Base-by-base conservation (phyloP, 2,888 invertebrate genomes). In the Nephrocerus scutellatus region DNA sequence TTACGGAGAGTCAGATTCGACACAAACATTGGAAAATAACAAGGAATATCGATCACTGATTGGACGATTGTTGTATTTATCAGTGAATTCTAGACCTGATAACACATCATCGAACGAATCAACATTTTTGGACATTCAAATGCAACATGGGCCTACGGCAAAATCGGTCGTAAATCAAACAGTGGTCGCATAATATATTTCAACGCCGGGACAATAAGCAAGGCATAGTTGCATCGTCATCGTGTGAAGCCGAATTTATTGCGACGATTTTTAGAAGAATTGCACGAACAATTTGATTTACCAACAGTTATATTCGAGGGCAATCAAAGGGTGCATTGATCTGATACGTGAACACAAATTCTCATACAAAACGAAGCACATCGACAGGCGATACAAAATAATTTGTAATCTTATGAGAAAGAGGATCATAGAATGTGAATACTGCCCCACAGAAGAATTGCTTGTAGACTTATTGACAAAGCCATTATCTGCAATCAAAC, bases 61-160 rank as follows among this genome's bases (percentile, higher is more conserved):
- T 29, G 50, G 53, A 20, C 7, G 30, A 16, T 31, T 53, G 6
- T 22, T 52, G 5, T 53, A 52, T n/a, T n/a, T n/a, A n/a, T n/a
- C n/a, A n/a, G n/a, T 46, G 6, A 51, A 51, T 22, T 46, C 52
- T 10, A 31, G 51, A 43, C 49, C 49, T 10, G 50, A 51, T 20
- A 52, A 52, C 7, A 15, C 46, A 18, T 49, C 51, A 18, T 15
- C n/a, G 10, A 8, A 28, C 9, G 30, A 31, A 16, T 23, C 4
- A 7, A n/a, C 15, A 18, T 36, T 38, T 31, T 19, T 41, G 26
- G 41, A n/a, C 59, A 51, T 32, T 51, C 53, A 9, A 55, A 59
- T 43, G 59, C 58, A 28, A 52, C 53, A 47, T 60, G 54, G 56
- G 58, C 57, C 6, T 50, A 58, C 22, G 43, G 32, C n/a, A 22